Conservation (phyloP, 2,797 vertebrate species). For the Falco novaeseelandiae region DNA sequence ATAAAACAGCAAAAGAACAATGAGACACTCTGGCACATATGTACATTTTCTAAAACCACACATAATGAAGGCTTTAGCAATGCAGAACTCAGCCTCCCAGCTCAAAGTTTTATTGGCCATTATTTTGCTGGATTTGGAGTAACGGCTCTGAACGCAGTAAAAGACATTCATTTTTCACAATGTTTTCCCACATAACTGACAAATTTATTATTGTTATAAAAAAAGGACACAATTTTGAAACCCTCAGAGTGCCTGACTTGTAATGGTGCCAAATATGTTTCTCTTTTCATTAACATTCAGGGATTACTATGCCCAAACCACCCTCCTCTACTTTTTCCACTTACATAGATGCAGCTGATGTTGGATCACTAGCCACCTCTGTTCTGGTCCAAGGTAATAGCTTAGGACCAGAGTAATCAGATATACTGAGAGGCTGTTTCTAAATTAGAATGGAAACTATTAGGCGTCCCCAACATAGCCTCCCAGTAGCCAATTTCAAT, state of each 20-base stretch:
- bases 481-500: not conserved
- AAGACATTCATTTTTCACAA: constrained; percentile 64
- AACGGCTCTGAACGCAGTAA: constrained; percentile 40
- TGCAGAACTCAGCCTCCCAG: not conserved
- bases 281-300: constrained; percentile 42
- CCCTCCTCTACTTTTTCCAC: not conserved
- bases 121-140: constrained; percentile 57
- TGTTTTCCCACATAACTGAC: constrained; percentile 57
- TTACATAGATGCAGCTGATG: not conserved
- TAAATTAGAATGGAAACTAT: not conserved
- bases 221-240: constrained; percentile 58
- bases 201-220: constrained; percentile 72
- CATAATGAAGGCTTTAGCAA: constrained; percentile 18
- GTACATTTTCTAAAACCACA: not conserved
- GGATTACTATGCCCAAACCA: not conserved
- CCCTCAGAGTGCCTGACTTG: constrained; percentile 15
- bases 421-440: not conserved
- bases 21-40: not conserved
- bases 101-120: constrained; percentile 65
- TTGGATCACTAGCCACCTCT: not conserved
- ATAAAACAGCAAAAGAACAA: not conserved
- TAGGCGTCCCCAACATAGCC: not conserved
- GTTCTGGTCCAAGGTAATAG: not conserved
- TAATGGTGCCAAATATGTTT: constrained; percentile 31
- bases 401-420: not conserved